Base-by-base conservation (phyloP, 1,140 invertebrate species). In the Ips nitidus region DNA sequence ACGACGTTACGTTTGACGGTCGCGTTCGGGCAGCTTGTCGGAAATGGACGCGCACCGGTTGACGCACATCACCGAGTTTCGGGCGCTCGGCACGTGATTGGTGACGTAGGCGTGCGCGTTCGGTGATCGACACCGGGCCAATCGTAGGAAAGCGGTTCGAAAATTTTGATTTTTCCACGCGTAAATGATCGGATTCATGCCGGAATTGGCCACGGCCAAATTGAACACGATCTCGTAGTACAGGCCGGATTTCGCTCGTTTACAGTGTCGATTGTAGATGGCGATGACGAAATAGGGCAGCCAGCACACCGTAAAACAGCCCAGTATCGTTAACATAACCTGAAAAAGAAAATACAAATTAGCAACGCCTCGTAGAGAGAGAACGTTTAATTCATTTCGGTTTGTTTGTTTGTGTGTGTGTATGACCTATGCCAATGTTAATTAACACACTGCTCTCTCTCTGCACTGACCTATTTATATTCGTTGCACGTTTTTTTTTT, bases 121-220 rank as follows among this genome's bases (percentile, higher is more conserved):
- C 0, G 87, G 85, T 45, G 83, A 82, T 67, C 85, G 85, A 75
- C 89, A 89, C 8, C 84, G 83, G 2, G 91, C 77, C 2, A 91
- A 81, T 55, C 84, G 86, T 22, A 83, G 81, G 74, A 91, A 91
- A 2, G 89, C 87, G 39, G 84, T 84, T 4, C 89, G 85, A 73
- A 91, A 91, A 53, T 87, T 89, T 3, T 84, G 82, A 75, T 91
- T 92, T 79, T 92, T 92, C 91, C 91, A 92, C 6, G 90, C 90
- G 79, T 92, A 92, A 72, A 92, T 91, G 8, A 92, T 79, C 1
- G 91, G 90, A 79, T 92, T 92, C 62, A 92, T 86, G 3, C 87
- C 88, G 1, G 90, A 91, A 80, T 91, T 92, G 42, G 86, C 84
- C 76, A 91, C 86, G 2, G 89, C 90, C 52, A 92, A 80, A 1